Conservation (phyloP, 2,113 vertebrate genomes). For the Butorides virescens region DNA sequence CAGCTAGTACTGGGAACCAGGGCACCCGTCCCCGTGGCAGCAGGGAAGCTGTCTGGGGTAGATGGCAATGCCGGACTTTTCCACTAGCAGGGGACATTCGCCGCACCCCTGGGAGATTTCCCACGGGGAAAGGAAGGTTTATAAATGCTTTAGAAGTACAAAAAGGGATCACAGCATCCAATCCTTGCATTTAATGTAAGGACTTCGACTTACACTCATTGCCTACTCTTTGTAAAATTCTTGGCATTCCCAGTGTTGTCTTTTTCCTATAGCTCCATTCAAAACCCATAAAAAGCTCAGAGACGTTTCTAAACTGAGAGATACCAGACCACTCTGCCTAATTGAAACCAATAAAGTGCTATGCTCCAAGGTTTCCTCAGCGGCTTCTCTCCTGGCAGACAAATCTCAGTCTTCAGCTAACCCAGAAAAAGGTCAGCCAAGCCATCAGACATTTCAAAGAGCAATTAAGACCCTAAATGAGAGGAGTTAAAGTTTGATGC, state of each 20-base stretch:
- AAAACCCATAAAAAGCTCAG: neutral
- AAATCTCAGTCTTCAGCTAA: constrained; percentile 20
- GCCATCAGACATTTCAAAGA: constrained; percentile 38
- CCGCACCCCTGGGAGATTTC: neutral
- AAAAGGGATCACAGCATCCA: neutral
- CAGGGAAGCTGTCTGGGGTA: neutral
- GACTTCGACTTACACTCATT: neutral
- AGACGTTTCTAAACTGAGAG: neutral
- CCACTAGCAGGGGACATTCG: neutral
- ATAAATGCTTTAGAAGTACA: neutral
- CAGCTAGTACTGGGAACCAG: rapidly evolving
- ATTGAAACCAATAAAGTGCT: neutral
- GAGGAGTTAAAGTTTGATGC: constrained; percentile 6
- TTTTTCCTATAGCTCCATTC: neutral
- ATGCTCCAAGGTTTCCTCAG: neutral
- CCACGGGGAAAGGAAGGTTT: neutral
- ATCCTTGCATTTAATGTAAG: neutral
- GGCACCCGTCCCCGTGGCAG: rapidly evolving
- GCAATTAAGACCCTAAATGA: constrained; percentile 44
- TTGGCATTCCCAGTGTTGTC: neutral
- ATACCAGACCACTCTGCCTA: neutral
- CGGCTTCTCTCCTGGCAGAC: neutral
- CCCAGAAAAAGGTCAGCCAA: constrained; percentile 39
- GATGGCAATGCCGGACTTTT: neutral
- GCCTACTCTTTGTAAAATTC: neutral